Evolutionary conservation across 2,797 vertebrate genomes (phyloP).

Genomic region (Mormyrops boulengeri): DNA sequence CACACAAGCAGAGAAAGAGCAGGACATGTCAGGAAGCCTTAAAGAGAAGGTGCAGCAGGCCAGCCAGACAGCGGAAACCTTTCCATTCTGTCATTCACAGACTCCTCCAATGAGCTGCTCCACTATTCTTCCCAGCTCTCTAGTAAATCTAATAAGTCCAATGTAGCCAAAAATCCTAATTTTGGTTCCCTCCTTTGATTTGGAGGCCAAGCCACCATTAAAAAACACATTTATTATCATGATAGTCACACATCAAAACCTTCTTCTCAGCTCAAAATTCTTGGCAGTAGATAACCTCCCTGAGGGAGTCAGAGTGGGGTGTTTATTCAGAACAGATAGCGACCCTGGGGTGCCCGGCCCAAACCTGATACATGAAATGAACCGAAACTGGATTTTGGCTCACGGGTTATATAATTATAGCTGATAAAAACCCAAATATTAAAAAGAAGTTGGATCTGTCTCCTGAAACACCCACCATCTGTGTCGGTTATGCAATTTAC

Average conservation of each 20-base stretch:
- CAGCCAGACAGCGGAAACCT: neutral
- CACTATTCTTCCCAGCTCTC: neutral
- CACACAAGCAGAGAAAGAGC: neutral
- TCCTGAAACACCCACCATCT: conserved; percentile 13
- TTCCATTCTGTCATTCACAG: neutral
- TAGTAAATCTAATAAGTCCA: neutral
- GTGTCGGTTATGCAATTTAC: neutral
- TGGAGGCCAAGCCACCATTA: neutral
- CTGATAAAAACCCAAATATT: conserved; percentile 5
- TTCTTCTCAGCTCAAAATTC: neutral
- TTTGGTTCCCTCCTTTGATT: neutral
- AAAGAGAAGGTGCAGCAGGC: neutral
- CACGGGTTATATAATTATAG: conserved; percentile 2
- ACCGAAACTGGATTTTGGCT: neutral
- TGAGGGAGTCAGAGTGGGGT: neutral
- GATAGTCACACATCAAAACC: neutral
- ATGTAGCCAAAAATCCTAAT: neutral
- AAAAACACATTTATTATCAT: neutral
- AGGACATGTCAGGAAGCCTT: neutral
- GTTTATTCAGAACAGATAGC: neutral
- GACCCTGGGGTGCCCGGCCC: neutral
- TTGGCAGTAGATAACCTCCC: neutral
- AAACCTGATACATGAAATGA: neutral
- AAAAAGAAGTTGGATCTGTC: neutral
- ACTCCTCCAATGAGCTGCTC: conserved; percentile 1